Evolutionary conservation across 2,888 invertebrate species (phyloP).

Genomic region (Magallana nippona): DNA sequence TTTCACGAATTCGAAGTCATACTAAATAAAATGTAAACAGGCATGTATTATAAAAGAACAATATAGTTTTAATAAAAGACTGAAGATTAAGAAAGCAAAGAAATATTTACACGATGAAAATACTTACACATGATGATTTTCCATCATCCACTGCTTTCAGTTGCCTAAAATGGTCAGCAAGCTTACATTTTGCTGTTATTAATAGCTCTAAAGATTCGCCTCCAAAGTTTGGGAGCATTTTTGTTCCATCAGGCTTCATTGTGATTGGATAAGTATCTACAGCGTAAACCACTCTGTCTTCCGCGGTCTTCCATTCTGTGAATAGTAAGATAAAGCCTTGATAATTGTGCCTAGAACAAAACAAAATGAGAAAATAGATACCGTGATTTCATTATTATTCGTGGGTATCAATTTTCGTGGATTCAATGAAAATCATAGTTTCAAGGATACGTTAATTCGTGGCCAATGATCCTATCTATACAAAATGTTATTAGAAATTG

Average conservation of each 20-base stretch:
- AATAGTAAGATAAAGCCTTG: neutral
- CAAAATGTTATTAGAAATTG: too few species aligned
- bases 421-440: too few species aligned
- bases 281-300: slow-evolving; percentile 65
- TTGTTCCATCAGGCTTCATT: slow-evolving; percentile 58
- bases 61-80: neutral
- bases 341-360: neutral
- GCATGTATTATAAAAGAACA: neutral
- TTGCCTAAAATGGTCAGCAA: slow-evolving; percentile 68
- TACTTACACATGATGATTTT: slow-evolving; percentile 68
- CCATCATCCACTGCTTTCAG: slow-evolving; percentile 67
- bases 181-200: slow-evolving; percentile 65
- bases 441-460: too few species aligned
- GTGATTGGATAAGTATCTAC: slow-evolving; percentile 68
- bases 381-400: too few species aligned
- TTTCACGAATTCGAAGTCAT: slow-evolving; percentile 68
- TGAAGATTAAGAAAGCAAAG: neutral
- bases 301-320: slow-evolving; percentile 58
- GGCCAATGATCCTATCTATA: too few species aligned
- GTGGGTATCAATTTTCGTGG: too few species aligned
- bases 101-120: neutral
- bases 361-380: neutral
- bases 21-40: slow-evolving; percentile 56
- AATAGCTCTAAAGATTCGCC: slow-evolving; percentile 64
- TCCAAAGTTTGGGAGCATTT: slow-evolving; percentile 64